Evolutionary conservation across 2,888 invertebrate species (phyloP).

Genomic region (Machimus rusticus): DNA sequence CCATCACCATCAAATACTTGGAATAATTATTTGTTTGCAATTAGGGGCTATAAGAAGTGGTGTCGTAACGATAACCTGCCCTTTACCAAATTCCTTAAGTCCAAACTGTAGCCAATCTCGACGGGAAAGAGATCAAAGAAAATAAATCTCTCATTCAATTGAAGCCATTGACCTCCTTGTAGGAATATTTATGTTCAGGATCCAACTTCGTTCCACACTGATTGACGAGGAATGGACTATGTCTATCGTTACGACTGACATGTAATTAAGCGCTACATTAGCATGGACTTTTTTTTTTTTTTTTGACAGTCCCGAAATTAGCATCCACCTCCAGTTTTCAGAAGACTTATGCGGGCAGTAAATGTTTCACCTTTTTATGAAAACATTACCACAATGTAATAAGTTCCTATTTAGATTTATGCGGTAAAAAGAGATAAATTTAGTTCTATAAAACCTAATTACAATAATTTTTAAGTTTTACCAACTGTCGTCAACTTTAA

Average conservation of each 20-base stretch:
- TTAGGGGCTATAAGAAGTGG: not conserved
- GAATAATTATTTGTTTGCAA: not conserved
- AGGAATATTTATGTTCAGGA: not conserved
- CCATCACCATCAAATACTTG: not conserved
- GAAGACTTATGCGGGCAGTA: not conserved
- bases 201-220: not conserved
- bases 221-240: not conserved
- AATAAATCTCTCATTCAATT: not conserved
- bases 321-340: not conserved
- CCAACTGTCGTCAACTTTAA: not conserved
- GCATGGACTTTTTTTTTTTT: not conserved
- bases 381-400: not conserved
- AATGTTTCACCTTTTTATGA: not conserved
- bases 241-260: not conserved
- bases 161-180: not conserved
- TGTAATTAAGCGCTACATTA: not conserved
- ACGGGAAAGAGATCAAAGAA: not conserved
- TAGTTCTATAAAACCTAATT: not conserved
- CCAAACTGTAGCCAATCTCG: not conserved
- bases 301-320: not conserved
- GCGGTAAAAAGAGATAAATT: not conserved
- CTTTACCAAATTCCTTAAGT: not conserved
- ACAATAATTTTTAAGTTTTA: not conserved
- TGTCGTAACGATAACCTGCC: not conserved
- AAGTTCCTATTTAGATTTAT: not conserved